These are phyloP conservation scores for Pimpla rufipes DNA, from an alignment of 2,888 invertebrate species.

Conservation along the genomic window DNA sequence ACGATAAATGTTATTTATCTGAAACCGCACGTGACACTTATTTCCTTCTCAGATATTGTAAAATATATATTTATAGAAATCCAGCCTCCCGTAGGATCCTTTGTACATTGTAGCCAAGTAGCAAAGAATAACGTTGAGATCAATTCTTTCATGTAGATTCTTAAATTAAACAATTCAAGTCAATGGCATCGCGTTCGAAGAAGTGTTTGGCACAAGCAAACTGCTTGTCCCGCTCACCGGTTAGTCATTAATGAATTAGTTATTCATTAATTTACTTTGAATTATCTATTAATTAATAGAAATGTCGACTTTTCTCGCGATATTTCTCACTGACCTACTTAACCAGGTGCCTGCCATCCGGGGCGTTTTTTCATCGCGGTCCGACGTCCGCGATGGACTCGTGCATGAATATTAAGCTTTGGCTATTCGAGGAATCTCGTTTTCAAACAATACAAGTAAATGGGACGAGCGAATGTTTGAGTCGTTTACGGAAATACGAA, in stretches of 20 bases:
- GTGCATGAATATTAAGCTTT: constrained; percentile 22
- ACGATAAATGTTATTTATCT: constrained; percentile 58
- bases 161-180: constrained; percentile 2
- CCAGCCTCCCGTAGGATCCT: constrained; percentile 48
- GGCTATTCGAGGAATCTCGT: background rate
- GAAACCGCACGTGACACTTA: constrained; percentile 29
- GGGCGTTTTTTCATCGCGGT: background rate
- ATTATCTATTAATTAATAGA: background rate
- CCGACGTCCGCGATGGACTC: background rate
- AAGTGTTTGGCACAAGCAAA: background rate
- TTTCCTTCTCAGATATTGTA: constrained; percentile 43
- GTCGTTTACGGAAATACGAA: background rate
- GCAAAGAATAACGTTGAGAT: constrained; percentile 19
- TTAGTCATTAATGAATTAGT: constrained; percentile 2
- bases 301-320: background rate
- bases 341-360: background rate
- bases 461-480: constrained; percentile 30
- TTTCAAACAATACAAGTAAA: constrained; percentile 12
- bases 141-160: constrained; percentile 12
- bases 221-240: background rate
- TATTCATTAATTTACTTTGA: background rate
- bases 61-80: constrained; percentile 69
- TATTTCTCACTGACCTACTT: background rate
- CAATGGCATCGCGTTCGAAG: background rate
- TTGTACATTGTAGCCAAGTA: constrained; percentile 61